Base-by-base conservation (phyloP, 1,140 invertebrate species). In the Lordiphosa stackelbergi region DNA sequence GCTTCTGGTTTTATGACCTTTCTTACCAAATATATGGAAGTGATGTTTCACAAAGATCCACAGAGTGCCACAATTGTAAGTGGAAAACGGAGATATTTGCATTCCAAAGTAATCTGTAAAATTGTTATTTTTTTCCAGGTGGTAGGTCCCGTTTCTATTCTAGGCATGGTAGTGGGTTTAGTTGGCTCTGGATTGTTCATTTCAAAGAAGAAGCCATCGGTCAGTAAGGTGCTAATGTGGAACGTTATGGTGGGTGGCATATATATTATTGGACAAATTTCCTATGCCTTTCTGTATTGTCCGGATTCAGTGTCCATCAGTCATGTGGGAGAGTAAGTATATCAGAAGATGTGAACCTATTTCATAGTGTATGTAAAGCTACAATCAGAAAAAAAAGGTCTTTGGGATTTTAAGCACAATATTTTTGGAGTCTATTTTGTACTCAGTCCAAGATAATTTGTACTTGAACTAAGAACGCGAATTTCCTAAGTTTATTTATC, bases 1-100 rank as follows among this genome's bases (percentile, higher is more conserved):
- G 90, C 91, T 5, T 89, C 91, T 5, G 92, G 92, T 0, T 93
- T 93, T 53, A 91, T 92, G 63, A 93, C 92, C 2, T 94, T 91
- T 69, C 87, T 93, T 64, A 91, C 92, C 5, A 93, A 93, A 70
- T 94, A 94, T 69, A 89, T 94, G 64, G 93, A 94, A 86, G 90
- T 92, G 4, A 91, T 93, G 66, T 94, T 92, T 60, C 88, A 91
- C 65, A 90, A 90, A 49, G 90, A 91, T 0, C 89, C 93, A 6
- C 90, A 91, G 8, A 88, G 87, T 41, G 92, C 92, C 10, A 92
- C 90, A 6, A 87, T 92, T 60, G 53, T 68, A 28, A 34, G 54
- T 68, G 4, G 1, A 4, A 8, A 7, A 3, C 0, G 2, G 0
- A 4, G 38, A 4, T 19, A 87, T 91, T 60, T 88, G 90, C 68